phyloP scores from a whole-genome alignment of 2,797 vertebrate genomes.

The Micromesistius poutassou region DNA sequence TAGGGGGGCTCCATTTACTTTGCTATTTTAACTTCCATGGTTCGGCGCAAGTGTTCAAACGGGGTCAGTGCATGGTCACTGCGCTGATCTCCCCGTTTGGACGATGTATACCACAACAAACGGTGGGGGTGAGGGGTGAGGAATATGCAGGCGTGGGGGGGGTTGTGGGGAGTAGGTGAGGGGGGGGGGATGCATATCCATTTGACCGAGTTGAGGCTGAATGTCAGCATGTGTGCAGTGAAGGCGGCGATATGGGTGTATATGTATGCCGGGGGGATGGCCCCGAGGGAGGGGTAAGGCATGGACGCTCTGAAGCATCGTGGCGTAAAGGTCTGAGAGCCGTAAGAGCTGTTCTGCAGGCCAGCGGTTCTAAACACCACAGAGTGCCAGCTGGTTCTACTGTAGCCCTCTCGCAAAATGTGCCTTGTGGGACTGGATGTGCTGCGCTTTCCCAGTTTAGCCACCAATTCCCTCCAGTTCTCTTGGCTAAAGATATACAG shows the following conservation, averaged over 20 bases:
- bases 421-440: neutral
- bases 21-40: constrained; percentile 31
- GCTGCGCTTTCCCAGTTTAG: constrained; percentile 1
- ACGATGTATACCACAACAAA: constrained; percentile 35
- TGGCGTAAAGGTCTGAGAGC: neutral
- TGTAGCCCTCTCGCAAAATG: neutral
- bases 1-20: neutral
- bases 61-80: constrained; percentile 44
- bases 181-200: constrained; percentile 45
- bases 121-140: constrained; percentile 30
- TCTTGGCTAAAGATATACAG: neutral
- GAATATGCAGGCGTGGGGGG: constrained; percentile 7
- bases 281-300: constrained; percentile 43
- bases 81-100: constrained; percentile 33
- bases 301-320: constrained; percentile 38
- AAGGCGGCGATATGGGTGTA: constrained; percentile 47
- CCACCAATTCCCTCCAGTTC: neutral
- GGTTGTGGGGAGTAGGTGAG: neutral
- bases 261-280: constrained; percentile 40
- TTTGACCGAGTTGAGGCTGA: constrained; percentile 49
- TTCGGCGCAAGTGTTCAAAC: neutral
- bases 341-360: neutral
- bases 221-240: constrained; percentile 52
- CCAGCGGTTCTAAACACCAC: neutral
- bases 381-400: neutral